phyloP scores from a whole-genome alignment of 2,888 invertebrate genomes.

The Eulithis prunata region DNA sequence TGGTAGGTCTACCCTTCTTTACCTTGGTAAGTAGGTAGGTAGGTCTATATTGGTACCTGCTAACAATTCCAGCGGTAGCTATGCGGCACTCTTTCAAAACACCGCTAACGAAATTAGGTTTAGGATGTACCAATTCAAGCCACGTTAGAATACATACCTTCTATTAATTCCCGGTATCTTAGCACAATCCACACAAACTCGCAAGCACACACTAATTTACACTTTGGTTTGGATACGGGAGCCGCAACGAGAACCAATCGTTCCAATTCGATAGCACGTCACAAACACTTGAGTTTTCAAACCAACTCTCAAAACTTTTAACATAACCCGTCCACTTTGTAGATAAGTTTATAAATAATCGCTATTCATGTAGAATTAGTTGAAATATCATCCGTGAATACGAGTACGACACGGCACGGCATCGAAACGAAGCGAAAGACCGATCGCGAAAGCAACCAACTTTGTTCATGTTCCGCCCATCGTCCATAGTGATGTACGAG shows the following conservation, averaged over 20 bases:
- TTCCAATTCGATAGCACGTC: constrained; percentile 63
- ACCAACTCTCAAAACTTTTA: constrained; percentile 57
- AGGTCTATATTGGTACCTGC: no score
- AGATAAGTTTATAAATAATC: constrained; percentile 61
- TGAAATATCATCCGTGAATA: constrained; percentile 74
- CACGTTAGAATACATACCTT: constrained; percentile 55
- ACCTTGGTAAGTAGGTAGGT: no score
- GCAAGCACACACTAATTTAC: constrained; percentile 70
- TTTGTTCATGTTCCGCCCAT: constrained; percentile 63
- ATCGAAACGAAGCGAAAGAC: constrained; percentile 76
- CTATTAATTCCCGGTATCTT: constrained; percentile 57
- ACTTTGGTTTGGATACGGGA: constrained; percentile 57
- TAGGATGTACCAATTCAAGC: constrained; percentile 24
- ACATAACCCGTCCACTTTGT: constrained; percentile 64
- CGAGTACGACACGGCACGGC: constrained; percentile 81
- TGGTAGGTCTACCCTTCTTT: constrained; percentile 3
- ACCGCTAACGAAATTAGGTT: constrained; percentile 9
- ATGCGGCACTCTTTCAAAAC: constrained; percentile 23
- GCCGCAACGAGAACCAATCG: constrained; percentile 60
- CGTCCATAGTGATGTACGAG: no score
- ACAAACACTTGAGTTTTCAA: constrained; percentile 64
- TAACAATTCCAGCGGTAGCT: constrained; percentile 14
- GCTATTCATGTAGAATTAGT: constrained; percentile 69
- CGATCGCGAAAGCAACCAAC: constrained; percentile 60
- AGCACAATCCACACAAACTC: constrained; percentile 70